Percentiles rank a stretch among this genome's conserved stretches.
Evolutionary conservation across 2,113 vertebrate species (phyloP).

Genomic region (Tenrec ecaudatus): DNA sequence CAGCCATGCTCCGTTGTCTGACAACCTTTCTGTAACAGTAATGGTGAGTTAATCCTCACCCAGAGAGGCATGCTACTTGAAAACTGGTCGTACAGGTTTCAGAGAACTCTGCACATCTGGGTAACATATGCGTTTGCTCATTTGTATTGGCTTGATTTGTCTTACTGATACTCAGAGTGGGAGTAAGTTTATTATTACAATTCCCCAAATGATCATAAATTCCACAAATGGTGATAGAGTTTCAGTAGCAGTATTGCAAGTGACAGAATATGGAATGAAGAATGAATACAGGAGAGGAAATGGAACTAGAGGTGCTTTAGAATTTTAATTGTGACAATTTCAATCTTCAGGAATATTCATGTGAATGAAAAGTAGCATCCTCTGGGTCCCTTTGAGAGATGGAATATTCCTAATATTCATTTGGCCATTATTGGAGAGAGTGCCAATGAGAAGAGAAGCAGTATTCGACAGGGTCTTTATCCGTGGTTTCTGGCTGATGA

Average conservation of each 20-base stretch:
- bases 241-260: background rate
- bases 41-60: constrained; percentile 69
- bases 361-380: background rate
- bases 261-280: background rate
- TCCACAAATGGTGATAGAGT: background rate
- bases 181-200: background rate
- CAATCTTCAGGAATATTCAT: background rate
- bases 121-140: background rate
- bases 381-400: background rate
- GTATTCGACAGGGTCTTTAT: background rate
- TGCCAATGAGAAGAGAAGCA: background rate
- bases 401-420: background rate
- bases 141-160: background rate
- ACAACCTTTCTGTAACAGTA: constrained; percentile 49
- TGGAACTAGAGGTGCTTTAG: background rate
- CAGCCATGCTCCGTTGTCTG: constrained; percentile 34
- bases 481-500: background rate
- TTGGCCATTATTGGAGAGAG: background rate
- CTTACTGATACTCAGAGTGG: constrained; percentile 1
- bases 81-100: constrained; percentile 7
- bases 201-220: background rate
- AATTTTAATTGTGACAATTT: constrained; percentile 7
- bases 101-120: constrained; percentile 54
- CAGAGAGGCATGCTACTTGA: constrained; percentile 38
- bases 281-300: background rate